These are phyloP conservation scores for Heliconius cydno DNA, from an alignment of 2,888 invertebrate genomes.

Conservation along the genomic window DNA sequence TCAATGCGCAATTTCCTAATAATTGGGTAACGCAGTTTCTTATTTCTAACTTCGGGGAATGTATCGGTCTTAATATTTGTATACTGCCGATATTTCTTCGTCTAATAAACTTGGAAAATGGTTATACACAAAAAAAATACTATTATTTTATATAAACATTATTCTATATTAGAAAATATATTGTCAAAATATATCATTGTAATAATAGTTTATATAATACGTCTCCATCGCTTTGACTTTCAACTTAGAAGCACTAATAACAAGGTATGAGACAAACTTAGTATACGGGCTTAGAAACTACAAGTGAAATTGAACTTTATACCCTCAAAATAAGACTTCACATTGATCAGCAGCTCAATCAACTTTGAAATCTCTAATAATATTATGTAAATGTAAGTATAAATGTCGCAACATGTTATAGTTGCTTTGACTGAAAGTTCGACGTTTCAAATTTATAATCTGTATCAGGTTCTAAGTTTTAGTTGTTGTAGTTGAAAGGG, in stretches of 20 bases:
- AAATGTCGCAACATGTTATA: conserved; percentile 32
- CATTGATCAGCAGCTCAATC: conserved; percentile 41
- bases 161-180: not conserved
- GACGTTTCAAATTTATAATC: conserved; percentile 27
- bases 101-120: too few relatives aligned
- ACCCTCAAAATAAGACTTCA: conserved; percentile 40
- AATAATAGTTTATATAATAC: conserved; percentile 34
- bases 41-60: too few relatives aligned
- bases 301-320: conserved; percentile 44
- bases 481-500: conserved; percentile 26
- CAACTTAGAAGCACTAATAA: conserved; percentile 50
- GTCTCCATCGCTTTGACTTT: conserved; percentile 43
- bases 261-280: conserved; percentile 50
- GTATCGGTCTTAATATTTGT: too few relatives aligned
- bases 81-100: too few relatives aligned
- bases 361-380: conserved; percentile 27
- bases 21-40: too few relatives aligned
- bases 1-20: too few relatives aligned
- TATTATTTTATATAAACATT: not conserved
- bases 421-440: conserved; percentile 24
- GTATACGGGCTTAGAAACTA: conserved; percentile 38
- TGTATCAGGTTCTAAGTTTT: not conserved
- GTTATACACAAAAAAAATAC: too few relatives aligned
- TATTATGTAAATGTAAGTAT: conserved; percentile 31
- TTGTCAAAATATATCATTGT: conserved; percentile 35